A percentile compares a stretch with the other conserved stretches of the same genome.
Evolutionary conservation across 2,113 vertebrate species (phyloP).

Genomic region (Aspidoscelis tigris): DNA sequence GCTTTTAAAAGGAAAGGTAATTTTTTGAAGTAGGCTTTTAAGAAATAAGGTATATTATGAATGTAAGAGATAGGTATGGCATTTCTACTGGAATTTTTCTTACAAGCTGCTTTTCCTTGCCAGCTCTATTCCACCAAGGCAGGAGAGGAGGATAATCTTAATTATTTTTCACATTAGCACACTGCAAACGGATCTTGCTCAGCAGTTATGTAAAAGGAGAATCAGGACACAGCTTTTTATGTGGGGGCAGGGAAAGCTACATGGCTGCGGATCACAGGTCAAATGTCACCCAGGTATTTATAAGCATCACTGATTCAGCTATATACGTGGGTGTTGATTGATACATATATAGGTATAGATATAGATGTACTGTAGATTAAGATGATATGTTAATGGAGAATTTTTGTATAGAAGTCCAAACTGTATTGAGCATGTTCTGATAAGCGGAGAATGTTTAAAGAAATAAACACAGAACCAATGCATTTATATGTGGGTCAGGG

Average conservation of each 20-base stretch:
- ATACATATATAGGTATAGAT: too few species aligned
- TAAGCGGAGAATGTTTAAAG: too few species aligned
- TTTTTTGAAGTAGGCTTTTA: neutral
- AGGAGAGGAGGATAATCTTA: neutral
- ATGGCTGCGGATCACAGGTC: neutral
- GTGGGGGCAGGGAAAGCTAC: neutral
- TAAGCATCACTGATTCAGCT: neutral
- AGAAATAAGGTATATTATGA: neutral
- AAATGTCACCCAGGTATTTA: neutral
- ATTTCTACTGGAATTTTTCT: neutral
- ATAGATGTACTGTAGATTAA: too few species aligned
- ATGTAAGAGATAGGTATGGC: neutral
- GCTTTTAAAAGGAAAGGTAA: slow-evolving; percentile 25
- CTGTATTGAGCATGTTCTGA: too few species aligned
- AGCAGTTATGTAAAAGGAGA: neutral
- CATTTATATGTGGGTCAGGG: too few species aligned
- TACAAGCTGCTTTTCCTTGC: neutral
- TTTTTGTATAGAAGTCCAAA: too few species aligned
- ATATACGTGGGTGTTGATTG: too few species aligned
- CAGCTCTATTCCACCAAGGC: neutral
- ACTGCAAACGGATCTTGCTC: neutral
- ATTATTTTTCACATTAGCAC: neutral
- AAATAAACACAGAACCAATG: too few species aligned
- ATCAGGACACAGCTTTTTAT: neutral
- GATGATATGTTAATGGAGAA: too few species aligned